Percentiles rank a stretch among this genome's conserved stretches.
phyloP scores from a whole-genome alignment of 2,888 invertebrate genomes.

The Phorcus lineatus region DNA sequence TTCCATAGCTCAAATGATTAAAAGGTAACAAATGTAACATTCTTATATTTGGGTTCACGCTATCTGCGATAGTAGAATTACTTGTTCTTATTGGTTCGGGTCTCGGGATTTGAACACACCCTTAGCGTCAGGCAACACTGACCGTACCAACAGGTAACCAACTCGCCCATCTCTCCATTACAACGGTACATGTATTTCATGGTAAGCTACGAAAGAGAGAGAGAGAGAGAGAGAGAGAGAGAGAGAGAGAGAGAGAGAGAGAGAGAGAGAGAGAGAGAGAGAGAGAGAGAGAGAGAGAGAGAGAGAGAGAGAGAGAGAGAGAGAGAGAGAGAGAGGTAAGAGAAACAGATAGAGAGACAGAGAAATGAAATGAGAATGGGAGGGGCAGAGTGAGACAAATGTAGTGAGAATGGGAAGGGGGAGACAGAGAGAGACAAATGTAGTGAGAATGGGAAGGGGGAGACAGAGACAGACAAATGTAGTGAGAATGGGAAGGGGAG shows the following conservation, averaged over 20 bases:
- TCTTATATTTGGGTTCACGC: too few species aligned
- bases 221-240: slow-evolving; percentile 28
- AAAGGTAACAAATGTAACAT: too few species aligned
- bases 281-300: not conserved
- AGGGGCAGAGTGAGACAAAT: not conserved
- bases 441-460: not conserved
- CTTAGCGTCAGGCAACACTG: too few species aligned
- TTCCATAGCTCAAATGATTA: too few species aligned
- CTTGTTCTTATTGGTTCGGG: too few species aligned
- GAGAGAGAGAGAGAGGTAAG: not conserved
- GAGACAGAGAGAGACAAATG: slow-evolving; percentile 1
- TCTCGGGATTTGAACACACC: too few species aligned
- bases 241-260: not conserved
- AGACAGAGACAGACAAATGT: not conserved
- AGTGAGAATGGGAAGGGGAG: not conserved
- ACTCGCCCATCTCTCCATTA: too few species aligned
- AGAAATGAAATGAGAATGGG: not conserved
- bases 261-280: slow-evolving; percentile 21
- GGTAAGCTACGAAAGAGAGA: slow-evolving; percentile 23
- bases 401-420: not conserved
- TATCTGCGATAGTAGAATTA: too few species aligned
- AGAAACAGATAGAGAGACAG: slow-evolving; percentile 23
- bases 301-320: not conserved
- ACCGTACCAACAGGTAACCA: too few species aligned
- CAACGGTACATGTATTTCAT: slow-evolving; percentile 25